These are phyloP conservation scores for Clarias batrachus DNA, from an alignment of 2,113 vertebrate species.

Conservation along the genomic window DNA sequence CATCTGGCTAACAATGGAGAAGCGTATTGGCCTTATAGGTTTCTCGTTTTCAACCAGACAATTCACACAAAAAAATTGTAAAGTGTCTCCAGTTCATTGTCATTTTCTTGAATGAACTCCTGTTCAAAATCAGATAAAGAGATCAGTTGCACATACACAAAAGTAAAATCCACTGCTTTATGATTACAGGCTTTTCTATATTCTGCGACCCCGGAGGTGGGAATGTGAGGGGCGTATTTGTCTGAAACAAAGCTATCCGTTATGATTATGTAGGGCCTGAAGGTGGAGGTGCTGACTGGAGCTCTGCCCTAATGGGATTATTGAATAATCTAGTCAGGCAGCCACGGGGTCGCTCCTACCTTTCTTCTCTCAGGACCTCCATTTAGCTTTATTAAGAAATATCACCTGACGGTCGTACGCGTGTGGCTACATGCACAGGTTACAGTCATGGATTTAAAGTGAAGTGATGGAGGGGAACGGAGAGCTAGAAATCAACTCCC, in stretches of 20 bases:
- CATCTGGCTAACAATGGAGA: not conserved
- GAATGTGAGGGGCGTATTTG: conserved; percentile 7
- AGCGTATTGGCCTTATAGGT: not conserved
- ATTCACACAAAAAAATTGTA: not conserved
- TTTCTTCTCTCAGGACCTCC: conserved; percentile 38
- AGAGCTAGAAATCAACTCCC: not conserved
- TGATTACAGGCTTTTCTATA: not conserved
- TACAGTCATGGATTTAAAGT: conserved; percentile 18
- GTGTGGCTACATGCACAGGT: conserved; percentile 7
- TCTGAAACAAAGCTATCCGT: conserved; percentile 46
- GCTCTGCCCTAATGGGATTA: conserved; percentile 47
- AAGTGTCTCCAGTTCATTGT: not conserved
- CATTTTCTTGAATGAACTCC: not conserved
- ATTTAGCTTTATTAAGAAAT: conserved; percentile 46
- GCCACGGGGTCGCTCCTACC: conserved; percentile 28
- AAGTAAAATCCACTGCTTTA: not conserved
- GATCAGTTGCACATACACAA: not conserved
- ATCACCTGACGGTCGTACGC: conserved; percentile 13
- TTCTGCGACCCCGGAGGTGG: not conserved
- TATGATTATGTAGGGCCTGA: conserved; percentile 41
- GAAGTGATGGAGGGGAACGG: not conserved
- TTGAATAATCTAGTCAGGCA: conserved; percentile 46
- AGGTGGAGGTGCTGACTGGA: conserved; percentile 43
- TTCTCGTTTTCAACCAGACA: not conserved
- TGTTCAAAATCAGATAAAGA: not conserved